Conservation (phyloP, 1,140 invertebrate species). For the Calycopis cecrops region DNA sequence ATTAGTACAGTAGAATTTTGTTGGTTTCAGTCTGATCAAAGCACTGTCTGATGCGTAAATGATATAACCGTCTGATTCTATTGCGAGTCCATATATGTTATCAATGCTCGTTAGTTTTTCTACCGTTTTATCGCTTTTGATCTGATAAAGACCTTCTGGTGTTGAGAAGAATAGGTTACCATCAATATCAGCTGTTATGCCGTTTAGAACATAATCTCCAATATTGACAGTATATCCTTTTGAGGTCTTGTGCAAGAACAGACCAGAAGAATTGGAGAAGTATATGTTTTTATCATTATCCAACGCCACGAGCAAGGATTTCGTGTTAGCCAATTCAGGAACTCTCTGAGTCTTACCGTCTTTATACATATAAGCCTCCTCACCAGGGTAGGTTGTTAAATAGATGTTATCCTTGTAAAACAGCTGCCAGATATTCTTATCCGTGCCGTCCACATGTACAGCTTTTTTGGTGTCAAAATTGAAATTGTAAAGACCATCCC, state of each 20-base stretch:
- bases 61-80: constrained; percentile 37
- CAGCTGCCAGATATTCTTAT: constrained; percentile 47
- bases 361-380: constrained; percentile 35
- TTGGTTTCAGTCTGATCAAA: constrained; percentile 33
- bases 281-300: constrained; percentile 38
- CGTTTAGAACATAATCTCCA: constrained; percentile 38
- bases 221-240: constrained; percentile 17
- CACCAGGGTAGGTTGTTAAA: constrained; percentile 42
- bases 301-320: constrained; percentile 36
- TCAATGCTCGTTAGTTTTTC: constrained; percentile 21
- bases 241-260: constrained; percentile 29
- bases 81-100: constrained; percentile 34
- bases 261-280: constrained; percentile 41
- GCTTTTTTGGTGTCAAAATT: constrained; percentile 35
- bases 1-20: constrained; percentile 23
- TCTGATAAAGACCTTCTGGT: constrained; percentile 36
- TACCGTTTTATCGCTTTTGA: constrained; percentile 30
- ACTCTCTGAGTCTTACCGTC: constrained; percentile 26
- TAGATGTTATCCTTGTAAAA: constrained; percentile 49
- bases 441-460: constrained; percentile 23
- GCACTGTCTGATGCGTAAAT: constrained; percentile 33
- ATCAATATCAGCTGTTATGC: constrained; percentile 36
- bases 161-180: constrained; percentile 47
- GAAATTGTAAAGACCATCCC: constrained; percentile 41
- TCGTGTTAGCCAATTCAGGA: constrained; percentile 32